Conservation (phyloP, 2,113 vertebrate genomes). For the Polypterus bichir region DNA sequence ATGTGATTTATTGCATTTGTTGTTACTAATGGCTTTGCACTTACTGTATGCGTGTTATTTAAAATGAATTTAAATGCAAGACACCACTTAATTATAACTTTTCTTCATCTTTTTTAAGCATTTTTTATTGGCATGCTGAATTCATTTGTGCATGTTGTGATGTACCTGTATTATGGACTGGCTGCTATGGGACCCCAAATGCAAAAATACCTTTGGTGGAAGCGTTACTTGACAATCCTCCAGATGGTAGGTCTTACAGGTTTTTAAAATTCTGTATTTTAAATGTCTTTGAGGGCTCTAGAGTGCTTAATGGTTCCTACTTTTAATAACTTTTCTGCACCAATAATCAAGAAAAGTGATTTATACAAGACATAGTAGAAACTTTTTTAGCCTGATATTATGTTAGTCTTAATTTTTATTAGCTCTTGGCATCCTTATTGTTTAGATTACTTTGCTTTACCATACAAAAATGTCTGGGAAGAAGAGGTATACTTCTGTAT, state of each 20-base stretch:
- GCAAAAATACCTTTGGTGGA: conserved; percentile 57
- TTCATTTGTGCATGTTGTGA: conserved; percentile 51
- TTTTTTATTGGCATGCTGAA: conserved; percentile 57
- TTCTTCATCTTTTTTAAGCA: conserved; percentile 26
- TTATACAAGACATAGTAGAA: too few relatives aligned
- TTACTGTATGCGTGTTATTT: neutral
- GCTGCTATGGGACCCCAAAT: conserved; percentile 45
- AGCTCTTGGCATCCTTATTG: too few relatives aligned
- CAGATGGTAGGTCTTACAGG: conserved; percentile 49
- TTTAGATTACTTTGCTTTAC: too few relatives aligned
- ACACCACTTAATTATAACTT: neutral
- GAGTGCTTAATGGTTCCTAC: too few relatives aligned
- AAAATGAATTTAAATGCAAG: neutral
- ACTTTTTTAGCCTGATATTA: too few relatives aligned
- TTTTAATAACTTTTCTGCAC: too few relatives aligned
- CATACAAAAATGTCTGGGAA: too few relatives aligned
- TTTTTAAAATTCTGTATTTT: neutral
- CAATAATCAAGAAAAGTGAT: too few relatives aligned
- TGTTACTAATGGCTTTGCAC: neutral
- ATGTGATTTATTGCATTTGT: neutral
- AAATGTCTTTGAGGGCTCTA: too few relatives aligned
- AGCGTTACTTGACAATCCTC: conserved; percentile 50
- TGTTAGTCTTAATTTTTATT: too few relatives aligned
- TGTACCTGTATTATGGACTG: conserved; percentile 53
- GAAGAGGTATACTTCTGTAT: too few relatives aligned